phyloP scores from a whole-genome alignment of 2,797 vertebrate species.

The Tokudaia muenninki region DNA sequence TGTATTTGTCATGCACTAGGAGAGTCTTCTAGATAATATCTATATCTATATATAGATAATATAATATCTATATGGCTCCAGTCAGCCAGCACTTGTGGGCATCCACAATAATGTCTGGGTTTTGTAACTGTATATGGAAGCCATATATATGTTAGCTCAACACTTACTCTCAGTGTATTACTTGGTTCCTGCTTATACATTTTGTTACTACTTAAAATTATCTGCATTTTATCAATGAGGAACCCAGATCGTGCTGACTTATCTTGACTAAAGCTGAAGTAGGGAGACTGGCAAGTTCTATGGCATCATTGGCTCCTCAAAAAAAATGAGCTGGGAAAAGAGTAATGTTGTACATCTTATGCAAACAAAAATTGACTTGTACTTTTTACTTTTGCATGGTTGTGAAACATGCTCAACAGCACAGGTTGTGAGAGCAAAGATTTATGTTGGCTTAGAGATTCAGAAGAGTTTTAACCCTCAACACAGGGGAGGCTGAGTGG shows the following conservation, averaged over 20 bases:
- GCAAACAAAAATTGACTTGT: neutral
- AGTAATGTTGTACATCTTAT: too few species aligned
- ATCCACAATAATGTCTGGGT: too few species aligned
- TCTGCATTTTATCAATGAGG: neutral
- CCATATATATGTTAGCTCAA: too few species aligned
- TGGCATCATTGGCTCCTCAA: fast-evolving
- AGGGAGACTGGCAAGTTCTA: fast-evolving
- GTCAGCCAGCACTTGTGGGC: too few species aligned
- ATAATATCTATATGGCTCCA: too few species aligned
- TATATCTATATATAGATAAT: too few species aligned
- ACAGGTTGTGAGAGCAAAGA: neutral
- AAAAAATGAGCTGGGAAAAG: fast-evolving
- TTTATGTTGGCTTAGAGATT: neutral
- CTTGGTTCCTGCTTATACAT: neutral
- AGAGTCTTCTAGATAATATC: too few species aligned
- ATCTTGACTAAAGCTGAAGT: neutral
- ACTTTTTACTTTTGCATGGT: neutral
- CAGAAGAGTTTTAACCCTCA: neutral
- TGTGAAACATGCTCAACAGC: neutral
- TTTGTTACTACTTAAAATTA: neutral
- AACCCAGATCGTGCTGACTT: neutral
- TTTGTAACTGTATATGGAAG: too few species aligned
- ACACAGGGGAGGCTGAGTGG: neutral
- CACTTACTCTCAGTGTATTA: neutral
- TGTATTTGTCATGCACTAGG: too few species aligned